These are phyloP conservation scores for Drosophila colorata DNA, from an alignment of 2,888 invertebrate genomes.

Conservation along the genomic window DNA sequence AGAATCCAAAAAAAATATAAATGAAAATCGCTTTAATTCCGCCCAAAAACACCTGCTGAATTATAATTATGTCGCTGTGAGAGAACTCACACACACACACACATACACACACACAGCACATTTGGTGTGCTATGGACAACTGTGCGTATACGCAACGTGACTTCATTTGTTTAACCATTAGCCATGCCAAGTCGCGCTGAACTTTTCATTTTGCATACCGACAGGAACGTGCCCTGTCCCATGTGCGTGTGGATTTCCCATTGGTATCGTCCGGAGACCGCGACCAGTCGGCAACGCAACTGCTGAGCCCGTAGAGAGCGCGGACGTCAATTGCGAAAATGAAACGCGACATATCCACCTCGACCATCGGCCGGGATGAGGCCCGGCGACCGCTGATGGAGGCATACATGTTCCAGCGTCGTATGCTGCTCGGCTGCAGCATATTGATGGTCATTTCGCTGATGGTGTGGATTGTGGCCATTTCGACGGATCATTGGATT, in stretches of 20 bases:
- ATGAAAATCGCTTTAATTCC: slow-evolving; percentile 37
- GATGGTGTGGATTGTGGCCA: slow-evolving; percentile 90
- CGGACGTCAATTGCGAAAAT: slow-evolving; percentile 80
- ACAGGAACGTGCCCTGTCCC: slow-evolving; percentile 70
- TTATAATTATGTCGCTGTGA: slow-evolving; percentile 42
- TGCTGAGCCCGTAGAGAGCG: slow-evolving; percentile 37
- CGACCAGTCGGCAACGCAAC: slow-evolving; percentile 19
- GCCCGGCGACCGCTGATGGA: slow-evolving; percentile 87
- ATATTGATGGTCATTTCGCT: slow-evolving; percentile 88
- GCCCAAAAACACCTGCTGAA: slow-evolving; percentile 56
- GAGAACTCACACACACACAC: slow-evolving; percentile 1
- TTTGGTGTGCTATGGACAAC: slow-evolving; percentile 10
- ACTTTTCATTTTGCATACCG: slow-evolving; percentile 7
- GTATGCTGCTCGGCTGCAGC: slow-evolving; percentile 90
- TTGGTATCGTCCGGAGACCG: slow-evolving; percentile 64
- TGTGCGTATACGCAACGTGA: slow-evolving; percentile 49
- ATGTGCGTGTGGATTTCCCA: slow-evolving; percentile 76
- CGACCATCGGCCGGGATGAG: slow-evolving; percentile 88
- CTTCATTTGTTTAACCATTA: slow-evolving; percentile 32
- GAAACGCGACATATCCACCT: slow-evolving; percentile 86
- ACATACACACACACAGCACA: slow-evolving; percentile 3
- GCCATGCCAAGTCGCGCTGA: slow-evolving; percentile 3
- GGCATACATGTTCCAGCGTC: slow-evolving; percentile 89
- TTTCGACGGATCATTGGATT: slow-evolving; percentile 91
- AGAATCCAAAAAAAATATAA: slow-evolving; percentile 17